Base-by-base conservation (phyloP, 2,888 invertebrate species). In the Teleogryllus oceanicus region DNA sequence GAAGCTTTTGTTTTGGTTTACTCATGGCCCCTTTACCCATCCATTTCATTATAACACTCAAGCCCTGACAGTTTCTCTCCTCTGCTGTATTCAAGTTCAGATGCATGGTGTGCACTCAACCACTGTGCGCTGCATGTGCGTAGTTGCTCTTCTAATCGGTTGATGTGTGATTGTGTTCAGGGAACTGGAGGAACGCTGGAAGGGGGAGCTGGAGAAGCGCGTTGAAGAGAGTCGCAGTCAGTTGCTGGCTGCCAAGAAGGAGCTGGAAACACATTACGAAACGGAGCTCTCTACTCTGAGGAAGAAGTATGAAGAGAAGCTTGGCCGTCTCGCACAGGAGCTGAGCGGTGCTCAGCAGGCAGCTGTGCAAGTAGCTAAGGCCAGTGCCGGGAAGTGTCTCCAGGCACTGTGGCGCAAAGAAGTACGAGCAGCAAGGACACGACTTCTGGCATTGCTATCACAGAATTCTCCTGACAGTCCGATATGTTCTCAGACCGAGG, bases 281-380 rank as follows among this genome's bases (percentile, higher is more conserved):
- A 86, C 88, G 0, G 86, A 88, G 83, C 82, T 87, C 79, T 85
- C 85, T 79, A 84, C 85, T 18, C 78, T 87, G 49, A 82, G 85
- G 49, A 85, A 85, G 75, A 85, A 87, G 81, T 86, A 85, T 78
- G 86, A 87, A 80, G 86, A 85, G 78, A 86, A 87, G 77, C 86
- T 90, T 11, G 86, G 85, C 75, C 87, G 88, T 3, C 20, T 82
- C 2, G 78, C 80, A 11, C 76, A 75, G n/a, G 81, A 81, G 50
- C 84, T 90, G 83, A 88, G 87, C 80, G 86, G 86, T 24, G 85
- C 87, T 76, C 89, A 90, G 79, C 85, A 88, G 80, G 87, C 88
- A 51, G 86, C 62, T 62, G 62, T 62, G 62, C 13, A n/a, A n/a
- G 13, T n/a, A 18, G 62, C 62, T 0, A 62, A 62, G n/a, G n/a